Evolutionary conservation across 2,888 invertebrate species (phyloP).

Genomic region (Platypus cylindrus): DNA sequence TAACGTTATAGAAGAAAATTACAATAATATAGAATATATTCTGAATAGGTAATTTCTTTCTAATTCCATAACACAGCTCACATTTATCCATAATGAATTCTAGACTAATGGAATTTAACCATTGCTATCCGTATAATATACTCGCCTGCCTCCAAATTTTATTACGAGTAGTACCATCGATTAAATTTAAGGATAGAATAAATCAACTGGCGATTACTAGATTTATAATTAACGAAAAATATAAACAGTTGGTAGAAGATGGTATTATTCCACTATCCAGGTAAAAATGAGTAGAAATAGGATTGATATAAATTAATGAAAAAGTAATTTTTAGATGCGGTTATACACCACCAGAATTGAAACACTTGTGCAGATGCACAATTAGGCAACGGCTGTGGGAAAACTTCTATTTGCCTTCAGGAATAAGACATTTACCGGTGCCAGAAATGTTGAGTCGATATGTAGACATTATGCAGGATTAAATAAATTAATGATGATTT

Average conservation of each 20-base stretch:
- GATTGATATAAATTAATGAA: background rate
- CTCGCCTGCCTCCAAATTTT: conserved; percentile 56
- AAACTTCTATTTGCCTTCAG: conserved; percentile 62
- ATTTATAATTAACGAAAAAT: conserved; percentile 25
- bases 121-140: conserved; percentile 54
- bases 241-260: conserved; percentile 41
- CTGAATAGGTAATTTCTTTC: conserved; percentile 18
- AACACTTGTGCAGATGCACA: conserved; percentile 61
- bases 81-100: background rate
- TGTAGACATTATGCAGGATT: conserved; percentile 61
- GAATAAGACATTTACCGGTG: conserved; percentile 54
- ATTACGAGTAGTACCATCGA: conserved; percentile 48
- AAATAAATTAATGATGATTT: too few species aligned
- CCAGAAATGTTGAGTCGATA: conserved; percentile 56
- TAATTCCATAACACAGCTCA: background rate
- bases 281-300: conserved; percentile 20
- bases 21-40: conserved; percentile 49
- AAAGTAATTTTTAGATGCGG: conserved; percentile 39
- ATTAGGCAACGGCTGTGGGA: conserved; percentile 52
- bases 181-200: conserved; percentile 20
- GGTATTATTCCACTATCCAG: conserved; percentile 44
- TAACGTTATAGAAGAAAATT: conserved; percentile 46
- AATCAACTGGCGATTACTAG: conserved; percentile 7
- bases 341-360: conserved; percentile 52
- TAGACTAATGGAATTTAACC: conserved; percentile 31